Base-by-base conservation (phyloP, 2,113 vertebrate genomes). In the Dendrocopos noguchii region DNA sequence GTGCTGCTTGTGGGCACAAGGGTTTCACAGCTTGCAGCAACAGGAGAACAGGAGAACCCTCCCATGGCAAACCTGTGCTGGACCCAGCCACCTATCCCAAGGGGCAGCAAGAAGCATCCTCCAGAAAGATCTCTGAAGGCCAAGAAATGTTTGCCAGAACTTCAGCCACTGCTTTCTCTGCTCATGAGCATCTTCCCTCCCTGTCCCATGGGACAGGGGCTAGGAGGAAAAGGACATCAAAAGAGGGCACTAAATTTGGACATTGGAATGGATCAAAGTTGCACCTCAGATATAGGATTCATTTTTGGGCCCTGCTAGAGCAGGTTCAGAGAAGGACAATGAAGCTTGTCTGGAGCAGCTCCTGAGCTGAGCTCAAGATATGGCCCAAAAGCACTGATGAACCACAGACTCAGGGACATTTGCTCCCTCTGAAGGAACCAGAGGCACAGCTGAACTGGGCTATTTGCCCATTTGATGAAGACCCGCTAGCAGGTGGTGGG, bases 161-260 rank as follows among this genome's bases (percentile, higher is more conserved):
- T n/a, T 20, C 46, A 71, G 57, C 27, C 13, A 7, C 15, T 0
- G 0, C 73, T 73, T 71, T 53, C 76, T 36, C 31, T 22, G 7
- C 19, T 80, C 27, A 7, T 15, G 6, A 1, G 9, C 25, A 15
- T 8, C 42, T 73, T 53, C 57, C 27, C n/a, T 44, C 31, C 24
- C 31, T 21, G 34, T 55, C 42, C 53, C 29, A 6, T 0, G 0
- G 77, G 56, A 33, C 0, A 2, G 15, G 3, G 47, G 27, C 33
- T 63, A 68, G 21, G 27, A 80, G 22, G 57, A 57, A 27, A 28
- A 57, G 13, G 34, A 34, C 5, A 22, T 74, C 4, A 6, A 24
- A 66, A 36, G 46, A 84, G 5, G 44, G 14, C 15, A 7, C 25
- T 21, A 7, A 50, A 25, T 16, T 31, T 7, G 6, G 50, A 39